phyloP scores from a whole-genome alignment of 2,888 invertebrate genomes.

The Lasius platythorax region DNA sequence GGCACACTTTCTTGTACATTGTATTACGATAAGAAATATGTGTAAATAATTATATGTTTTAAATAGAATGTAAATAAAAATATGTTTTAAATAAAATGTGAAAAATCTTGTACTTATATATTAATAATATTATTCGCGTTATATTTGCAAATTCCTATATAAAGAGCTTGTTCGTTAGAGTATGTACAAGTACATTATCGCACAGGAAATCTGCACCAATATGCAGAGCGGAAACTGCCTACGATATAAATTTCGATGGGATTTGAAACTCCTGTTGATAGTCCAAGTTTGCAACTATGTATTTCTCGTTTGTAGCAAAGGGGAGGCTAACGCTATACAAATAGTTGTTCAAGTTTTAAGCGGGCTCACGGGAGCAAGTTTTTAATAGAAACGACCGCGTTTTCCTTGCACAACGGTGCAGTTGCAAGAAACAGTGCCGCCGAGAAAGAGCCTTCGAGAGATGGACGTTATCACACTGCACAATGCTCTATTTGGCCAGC shows the following conservation, averaged over 20 bases:
- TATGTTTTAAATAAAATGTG: not conserved
- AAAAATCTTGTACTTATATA: not conserved
- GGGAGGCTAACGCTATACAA: slow-evolving; percentile 21
- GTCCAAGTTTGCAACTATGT: slow-evolving; percentile 36
- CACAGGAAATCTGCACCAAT: not conserved
- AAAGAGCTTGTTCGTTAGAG: not conserved
- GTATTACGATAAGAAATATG: not conserved
- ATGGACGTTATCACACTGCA: slow-evolving; percentile 24
- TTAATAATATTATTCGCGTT: not conserved
- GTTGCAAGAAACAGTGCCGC: slow-evolving; percentile 31
- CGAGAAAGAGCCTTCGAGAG: slow-evolving; percentile 16
- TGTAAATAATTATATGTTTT: not conserved
- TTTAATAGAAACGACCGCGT: slow-evolving; percentile 38
- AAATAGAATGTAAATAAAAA: not conserved
- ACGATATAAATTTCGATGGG: slow-evolving; percentile 34
- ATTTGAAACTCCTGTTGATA: slow-evolving; percentile 31
- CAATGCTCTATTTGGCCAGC: slow-evolving; percentile 28
- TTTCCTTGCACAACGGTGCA: slow-evolving; percentile 6
- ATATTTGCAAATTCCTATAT: no score
- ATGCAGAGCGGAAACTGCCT: not conserved
- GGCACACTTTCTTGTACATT: not conserved
- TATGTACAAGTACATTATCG: not conserved
- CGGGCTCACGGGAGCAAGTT: slow-evolving; percentile 26
- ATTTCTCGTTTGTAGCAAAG: slow-evolving; percentile 28
- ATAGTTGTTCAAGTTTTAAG: slow-evolving; percentile 49